A percentile compares a stretch with the other conserved stretches of the same genome.
Conservation (phyloP, 2,113 vertebrate species). For the Phaethon lepturus region DNA sequence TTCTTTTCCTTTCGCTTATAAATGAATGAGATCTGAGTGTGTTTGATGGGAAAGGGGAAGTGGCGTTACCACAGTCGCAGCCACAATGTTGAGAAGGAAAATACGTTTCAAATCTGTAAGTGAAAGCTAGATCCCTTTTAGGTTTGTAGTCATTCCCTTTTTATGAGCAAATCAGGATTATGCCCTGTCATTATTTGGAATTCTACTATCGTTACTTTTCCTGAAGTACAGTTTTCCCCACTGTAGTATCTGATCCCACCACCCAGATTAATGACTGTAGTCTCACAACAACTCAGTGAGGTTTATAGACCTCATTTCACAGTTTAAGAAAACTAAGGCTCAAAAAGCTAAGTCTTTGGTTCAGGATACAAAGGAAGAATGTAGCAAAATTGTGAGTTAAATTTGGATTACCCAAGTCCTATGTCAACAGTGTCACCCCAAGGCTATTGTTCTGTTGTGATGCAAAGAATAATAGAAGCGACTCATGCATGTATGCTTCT, state of each 20-base stretch:
- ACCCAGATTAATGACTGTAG: neutral
- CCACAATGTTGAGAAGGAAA: neutral
- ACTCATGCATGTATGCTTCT: neutral
- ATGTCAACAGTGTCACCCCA: neutral
- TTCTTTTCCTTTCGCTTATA: neutral
- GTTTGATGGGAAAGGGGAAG: neutral
- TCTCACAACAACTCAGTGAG: neutral
- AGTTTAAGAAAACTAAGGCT: neutral
- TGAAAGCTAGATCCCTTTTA: neutral
- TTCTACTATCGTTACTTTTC: neutral
- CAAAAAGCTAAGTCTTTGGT: neutral
- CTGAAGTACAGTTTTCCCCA: neutral
- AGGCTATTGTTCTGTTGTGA: neutral
- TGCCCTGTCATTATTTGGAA: neutral
- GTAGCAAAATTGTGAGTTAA: neutral
- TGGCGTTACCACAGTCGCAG: neutral
- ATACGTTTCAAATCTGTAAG: neutral
- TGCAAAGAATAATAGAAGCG: neutral
- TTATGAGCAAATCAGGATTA: neutral
- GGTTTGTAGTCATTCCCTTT: neutral
- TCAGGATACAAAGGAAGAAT: neutral
- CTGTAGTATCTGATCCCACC: neutral
- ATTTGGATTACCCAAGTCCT: neutral
- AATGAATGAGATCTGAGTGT: neutral
- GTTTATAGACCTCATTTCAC: neutral